Evolutionary conservation across 2,113 vertebrate genomes (phyloP).

Genomic region (Apus apus): DNA sequence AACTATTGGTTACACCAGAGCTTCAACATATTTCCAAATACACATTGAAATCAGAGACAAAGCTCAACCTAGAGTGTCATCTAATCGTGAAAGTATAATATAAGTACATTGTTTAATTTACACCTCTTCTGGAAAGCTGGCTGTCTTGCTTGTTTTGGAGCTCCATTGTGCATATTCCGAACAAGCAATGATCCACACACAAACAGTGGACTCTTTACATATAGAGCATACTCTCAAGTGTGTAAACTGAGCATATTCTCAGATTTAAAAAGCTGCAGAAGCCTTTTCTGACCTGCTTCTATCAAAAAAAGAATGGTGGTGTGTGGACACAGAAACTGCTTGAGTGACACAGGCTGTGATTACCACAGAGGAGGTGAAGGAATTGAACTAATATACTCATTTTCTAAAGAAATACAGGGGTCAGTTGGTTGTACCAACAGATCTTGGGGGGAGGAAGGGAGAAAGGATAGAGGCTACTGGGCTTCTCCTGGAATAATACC

Average conservation of each 20-base stretch:
- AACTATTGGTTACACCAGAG: background rate
- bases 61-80: background rate
- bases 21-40: background rate
- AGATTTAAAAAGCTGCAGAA: background rate
- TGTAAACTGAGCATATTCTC: background rate
- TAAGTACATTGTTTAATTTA: background rate
- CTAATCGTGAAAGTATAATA: background rate
- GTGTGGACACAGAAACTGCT: background rate
- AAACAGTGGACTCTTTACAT: background rate
- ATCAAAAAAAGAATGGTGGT: background rate
- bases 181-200: background rate
- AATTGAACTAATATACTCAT: background rate
- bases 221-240: background rate
- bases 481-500: background rate
- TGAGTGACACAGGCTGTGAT: background rate
- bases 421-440: background rate
- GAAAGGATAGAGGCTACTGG: background rate
- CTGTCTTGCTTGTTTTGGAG: background rate
- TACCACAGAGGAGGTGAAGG: background rate
- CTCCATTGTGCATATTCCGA: background rate
- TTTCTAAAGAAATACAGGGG: background rate
- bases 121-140: background rate
- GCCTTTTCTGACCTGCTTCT: background rate
- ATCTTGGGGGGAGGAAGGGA: background rate
- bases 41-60: background rate